Evolutionary conservation across 2,113 vertebrate species (phyloP), one percentile per base, ranked within the genome.

Genomic region (Festucalex cinctus): DNA sequence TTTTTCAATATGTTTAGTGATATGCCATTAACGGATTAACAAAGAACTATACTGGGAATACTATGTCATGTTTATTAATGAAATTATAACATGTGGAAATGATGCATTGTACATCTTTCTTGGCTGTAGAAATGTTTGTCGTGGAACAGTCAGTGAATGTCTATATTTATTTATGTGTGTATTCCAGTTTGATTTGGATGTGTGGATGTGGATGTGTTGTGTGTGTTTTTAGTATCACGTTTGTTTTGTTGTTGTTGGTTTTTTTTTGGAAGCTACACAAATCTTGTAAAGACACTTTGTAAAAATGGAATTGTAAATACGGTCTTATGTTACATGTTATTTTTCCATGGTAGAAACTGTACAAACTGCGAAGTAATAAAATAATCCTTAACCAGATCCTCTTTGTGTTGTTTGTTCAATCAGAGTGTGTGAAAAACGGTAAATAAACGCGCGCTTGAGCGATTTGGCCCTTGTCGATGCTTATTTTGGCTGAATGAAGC

Each of bases 121-220:
- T 88, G 89, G 89, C 92, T 94, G 89, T 94, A 92, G 92, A 94
- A 93, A 92, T 93, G 89, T 90, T 85, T 84, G 89, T 91, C 84
- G 86, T 88, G 80, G 83, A 87, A 83, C 90, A 91, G 83, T 93
- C 93, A 90, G 86, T 93, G 89, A 91, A 93, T 93, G 86, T 92
- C 92, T 89, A 88, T 98, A 97, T 96, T 98, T 98, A 97, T 98
- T 96, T 95, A 94, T 95, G 88, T 94, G 91, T 93, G 91, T 93
- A 93, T 88, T 92, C 90, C 84, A 92, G 67, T 85, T 90, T 89
- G 83, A 81, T 91, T 91, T 93, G 83, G 91, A 88, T 92, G 86
- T 92, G 86, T 94, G 92, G 92, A 86, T 93, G 87, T 91, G 92
- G 90, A 87, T 90, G 91, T 90, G 91, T 90, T 89, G 88, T 75